These are phyloP conservation scores for Parnassius apollo DNA, from an alignment of 2,888 invertebrate genomes.

Conservation along the genomic window DNA sequence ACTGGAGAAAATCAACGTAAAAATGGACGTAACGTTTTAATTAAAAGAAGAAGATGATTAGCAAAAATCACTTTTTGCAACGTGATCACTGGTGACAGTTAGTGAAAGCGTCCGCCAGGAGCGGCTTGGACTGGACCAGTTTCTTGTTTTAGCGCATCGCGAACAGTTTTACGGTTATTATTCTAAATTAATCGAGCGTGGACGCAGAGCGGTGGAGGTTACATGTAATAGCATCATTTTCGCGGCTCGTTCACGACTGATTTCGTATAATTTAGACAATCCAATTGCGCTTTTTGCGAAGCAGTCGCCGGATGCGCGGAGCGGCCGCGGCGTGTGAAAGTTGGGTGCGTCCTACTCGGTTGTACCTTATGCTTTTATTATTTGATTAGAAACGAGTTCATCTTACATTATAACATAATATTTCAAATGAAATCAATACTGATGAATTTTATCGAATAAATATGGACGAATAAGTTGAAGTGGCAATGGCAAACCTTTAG, in stretches of 20 bases:
- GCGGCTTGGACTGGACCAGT: background rate
- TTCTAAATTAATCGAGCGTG: background rate
- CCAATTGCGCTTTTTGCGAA: slow-evolving; percentile 25
- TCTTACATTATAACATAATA: no score
- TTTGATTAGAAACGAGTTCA: background rate
- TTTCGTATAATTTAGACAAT: slow-evolving; percentile 24
- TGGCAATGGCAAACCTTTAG: no score
- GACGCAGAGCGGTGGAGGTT: background rate
- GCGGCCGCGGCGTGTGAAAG: background rate
- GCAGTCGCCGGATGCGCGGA: background rate
- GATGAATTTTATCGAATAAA: no score
- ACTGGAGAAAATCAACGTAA: no score
- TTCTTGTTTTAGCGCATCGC: slow-evolving; percentile 3
- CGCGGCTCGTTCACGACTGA: slow-evolving; percentile 7
- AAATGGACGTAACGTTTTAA: no score
- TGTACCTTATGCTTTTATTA: background rate
- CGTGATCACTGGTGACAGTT: no score
- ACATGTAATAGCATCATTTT: slow-evolving; percentile 20
- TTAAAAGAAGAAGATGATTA: no score
- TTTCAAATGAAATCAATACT: no score
- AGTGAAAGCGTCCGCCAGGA: background rate
- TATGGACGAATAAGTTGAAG: no score
- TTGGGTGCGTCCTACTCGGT: background rate
- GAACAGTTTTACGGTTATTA: slow-evolving; percentile 9
- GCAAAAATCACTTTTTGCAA: no score